Conservation (phyloP, 2,113 vertebrate species). For the Saguinus midas region DNA sequence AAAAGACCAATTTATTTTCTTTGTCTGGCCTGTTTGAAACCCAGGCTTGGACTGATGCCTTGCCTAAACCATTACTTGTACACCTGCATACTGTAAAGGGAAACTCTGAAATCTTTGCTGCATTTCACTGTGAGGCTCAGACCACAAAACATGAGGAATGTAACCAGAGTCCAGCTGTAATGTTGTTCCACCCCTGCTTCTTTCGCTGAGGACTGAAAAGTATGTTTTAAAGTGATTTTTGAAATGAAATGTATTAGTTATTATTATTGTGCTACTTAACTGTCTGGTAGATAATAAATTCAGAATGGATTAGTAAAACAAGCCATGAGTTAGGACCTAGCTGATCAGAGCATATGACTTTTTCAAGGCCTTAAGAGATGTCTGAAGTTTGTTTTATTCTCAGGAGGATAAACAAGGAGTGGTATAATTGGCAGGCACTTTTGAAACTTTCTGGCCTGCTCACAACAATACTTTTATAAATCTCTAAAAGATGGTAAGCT, state of each 20-base stretch:
- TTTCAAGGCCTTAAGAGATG: background rate
- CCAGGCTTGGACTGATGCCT: background rate
- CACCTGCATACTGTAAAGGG: slow-evolving; percentile 45
- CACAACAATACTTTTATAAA: background rate
- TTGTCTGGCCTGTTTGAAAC: slow-evolving; percentile 52
- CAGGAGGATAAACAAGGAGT: slow-evolving; percentile 17
- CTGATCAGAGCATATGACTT: background rate
- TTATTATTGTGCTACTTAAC: slow-evolving; percentile 1
- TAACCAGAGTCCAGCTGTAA: background rate
- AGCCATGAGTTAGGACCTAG: background rate
- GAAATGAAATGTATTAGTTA: slow-evolving; percentile 32
- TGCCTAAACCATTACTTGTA: background rate
- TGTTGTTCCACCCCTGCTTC: background rate
- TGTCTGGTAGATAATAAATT: background rate
- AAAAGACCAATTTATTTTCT: background rate
- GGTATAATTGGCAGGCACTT: background rate
- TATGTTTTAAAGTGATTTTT: slow-evolving; percentile 43
- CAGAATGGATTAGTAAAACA: background rate
- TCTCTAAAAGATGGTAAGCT: slow-evolving; percentile 25
- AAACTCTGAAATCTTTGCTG: slow-evolving; percentile 48
- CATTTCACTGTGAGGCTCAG: slow-evolving; percentile 56
- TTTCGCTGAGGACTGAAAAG: slow-evolving; percentile 46
- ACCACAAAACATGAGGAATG: slow-evolving; percentile 34
- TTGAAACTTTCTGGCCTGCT: slow-evolving; percentile 26
- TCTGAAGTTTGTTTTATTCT: slow-evolving; percentile 47